Base-by-base conservation (phyloP, 2,888 invertebrate species). In the Plebejus anna region DNA sequence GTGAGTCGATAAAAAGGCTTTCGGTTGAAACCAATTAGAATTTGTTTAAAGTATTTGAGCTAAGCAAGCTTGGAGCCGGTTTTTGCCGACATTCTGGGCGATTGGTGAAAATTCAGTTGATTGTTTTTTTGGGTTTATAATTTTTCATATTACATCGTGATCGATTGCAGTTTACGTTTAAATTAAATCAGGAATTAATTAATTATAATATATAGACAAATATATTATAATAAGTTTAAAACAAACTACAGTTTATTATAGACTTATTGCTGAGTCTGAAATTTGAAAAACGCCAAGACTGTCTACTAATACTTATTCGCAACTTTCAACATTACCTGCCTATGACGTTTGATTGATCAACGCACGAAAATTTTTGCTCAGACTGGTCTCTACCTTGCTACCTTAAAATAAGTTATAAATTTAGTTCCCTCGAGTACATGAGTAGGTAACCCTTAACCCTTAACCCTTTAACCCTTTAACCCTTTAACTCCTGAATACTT, bases 321-420 rank as follows among this genome's bases (percentile, higher is more conserved):
- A 77, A 79, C 77, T 80, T 78, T 76, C 78, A 73, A 79, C 78
- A 77, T 76, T 80, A 80, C 79, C 81, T 81, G 81, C 79, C 78
- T 70, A 75, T 78, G 81, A 81, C 81, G 72, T 80, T 79, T 81
- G 81, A 81, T 81, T 80, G 81, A 81, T 81, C 80, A 79, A 79
- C 77, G 78, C 75, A 73, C 76, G 76, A 77, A 77, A 81, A 80
- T 78, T 79, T 79, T 71, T 77, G 75, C 77, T 55, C 77, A 47
- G 55, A 70, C 36, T 75, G 73, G 76, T 79, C 79, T 79, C 78
- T 76, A 77, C 80, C 80, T 66, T 66, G 79, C 82, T 84, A 83
- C 72, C 59, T 57, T 11, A 4, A 16, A 16, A 32, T 32, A 73
- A 42, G 71, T 42, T 38, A 4, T 9, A 71, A 71, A 42, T 71